Evolutionary conservation across 2,888 invertebrate species (phyloP), one percentile per base, ranked within the genome.

Genomic region (Heliothis peltigera): DNA sequence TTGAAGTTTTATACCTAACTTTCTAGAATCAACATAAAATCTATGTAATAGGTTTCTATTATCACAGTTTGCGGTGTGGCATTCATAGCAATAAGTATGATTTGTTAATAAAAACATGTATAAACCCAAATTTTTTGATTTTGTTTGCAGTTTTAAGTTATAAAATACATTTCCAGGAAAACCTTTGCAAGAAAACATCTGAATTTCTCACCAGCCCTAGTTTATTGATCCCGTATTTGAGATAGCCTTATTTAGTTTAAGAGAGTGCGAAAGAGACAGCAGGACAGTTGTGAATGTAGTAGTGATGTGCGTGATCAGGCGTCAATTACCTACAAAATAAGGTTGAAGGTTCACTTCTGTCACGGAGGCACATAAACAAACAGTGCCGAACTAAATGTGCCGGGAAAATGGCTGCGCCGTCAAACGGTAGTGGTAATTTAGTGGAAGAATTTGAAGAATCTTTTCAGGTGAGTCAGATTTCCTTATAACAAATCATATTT

Each of bases 401-500:
- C 44, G 22, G 55, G 51, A 84, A 81, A 80, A 97, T 97, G 97
- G 97, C 97, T 86, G 96, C 97, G 68, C 97, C 97, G 69, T 97
- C 97, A 65, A 98, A 97, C 87, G 98, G 97, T 68, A 97, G 97
- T 90, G 97, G 98, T 47, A 98, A 98, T 95, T 93, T 98, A 58
- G 98, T 98, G 57, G 98, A 98, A 86, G 98, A 98, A 91, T 98
- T 98, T 84, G 98, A 98, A 92, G 98, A 98, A 95, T 97, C 98
- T 3, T 98, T 98, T 92, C 98, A 98, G 96, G 97, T 97, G 95
- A 90, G 85, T 69, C 55, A 12, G 17, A 57, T 39, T 57, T 48
- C 15, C 17, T 18, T 0, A 19, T 44, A 47, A 17, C 2, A 43
- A 54, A 8, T 54, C 58, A 35, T 53, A 28, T 22, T 32, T 39